Evolutionary conservation across 2,888 invertebrate species (phyloP).

Genomic region (Elmis aenea): DNA sequence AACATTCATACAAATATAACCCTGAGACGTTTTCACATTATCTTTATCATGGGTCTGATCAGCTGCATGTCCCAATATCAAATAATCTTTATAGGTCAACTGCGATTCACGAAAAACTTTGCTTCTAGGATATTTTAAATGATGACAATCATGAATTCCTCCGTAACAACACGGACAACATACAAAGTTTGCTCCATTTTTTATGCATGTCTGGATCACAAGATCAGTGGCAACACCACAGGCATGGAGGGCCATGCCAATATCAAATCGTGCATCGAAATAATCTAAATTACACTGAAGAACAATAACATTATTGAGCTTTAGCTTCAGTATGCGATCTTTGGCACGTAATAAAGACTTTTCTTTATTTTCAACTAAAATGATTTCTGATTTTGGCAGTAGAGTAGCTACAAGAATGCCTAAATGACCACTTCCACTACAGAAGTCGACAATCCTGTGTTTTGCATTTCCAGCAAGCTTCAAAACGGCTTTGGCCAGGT

Average conservation of each 20-base stretch:
- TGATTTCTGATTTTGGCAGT: conserved; percentile 70
- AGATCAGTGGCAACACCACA: conserved; percentile 94
- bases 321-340: conserved; percentile 58
- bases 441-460: conserved; percentile 80
- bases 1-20: conserved; percentile 79
- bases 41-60: conserved; percentile 83
- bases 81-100: conserved; percentile 53
- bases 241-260: conserved; percentile 87
- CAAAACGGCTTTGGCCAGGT: conserved; percentile 71
- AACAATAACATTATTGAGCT: conserved; percentile 68
- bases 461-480: conserved; percentile 51
- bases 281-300: conserved; percentile 90
- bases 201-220: conserved; percentile 78
- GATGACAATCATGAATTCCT: conserved; percentile 73
- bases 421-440: conserved; percentile 90
- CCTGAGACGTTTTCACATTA: conserved; percentile 66
- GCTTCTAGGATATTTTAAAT: conserved; percentile 79
- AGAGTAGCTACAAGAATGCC: conserved; percentile 80
- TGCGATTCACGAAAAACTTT: conserved; percentile 46
- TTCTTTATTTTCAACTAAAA: conserved; percentile 89
- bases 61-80: conserved; percentile 82
- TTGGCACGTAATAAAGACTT: conserved; percentile 74
- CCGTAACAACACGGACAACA: conserved; percentile 95
- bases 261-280: conserved; percentile 73
- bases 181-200: conserved; percentile 74